Base-by-base conservation (phyloP, 1,140 invertebrate genomes). In the Zaprionus inermis region DNA sequence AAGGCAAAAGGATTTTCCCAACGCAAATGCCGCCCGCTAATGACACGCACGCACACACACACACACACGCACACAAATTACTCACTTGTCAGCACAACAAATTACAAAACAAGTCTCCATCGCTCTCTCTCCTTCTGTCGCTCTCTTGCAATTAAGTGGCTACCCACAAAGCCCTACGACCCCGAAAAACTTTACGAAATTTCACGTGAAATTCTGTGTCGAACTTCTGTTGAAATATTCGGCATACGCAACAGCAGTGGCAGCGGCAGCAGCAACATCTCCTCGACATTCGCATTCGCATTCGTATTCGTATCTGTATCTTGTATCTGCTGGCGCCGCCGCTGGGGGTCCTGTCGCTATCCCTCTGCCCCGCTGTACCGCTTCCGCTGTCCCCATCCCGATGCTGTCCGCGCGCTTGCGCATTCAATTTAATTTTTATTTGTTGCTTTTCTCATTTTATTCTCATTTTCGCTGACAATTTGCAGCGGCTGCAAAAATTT, bases 381-480 rank as follows among this genome's bases (percentile, higher is more conserved):
- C 36, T 18, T 24, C 11, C 10, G 16, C 28, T 24, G 44, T 32
- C 63, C n/a, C 20, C 0, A 30, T 61, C 20, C 11, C 46, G 7
- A 4, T 60, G n/a, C 36, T 58, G 54, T 63, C 70, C 70, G 76
- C 85, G 71, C 84, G 74, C 76, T 76, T 78, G 78, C 84, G 84
- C 84, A 78, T 83, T 88, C 76, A 80, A 86, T 80, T 88, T 88
- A 88, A 89, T 89, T 88, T 89, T 89, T 88, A 88, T 88, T 88
- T 86, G 78, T 79, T 68, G 79, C 38, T 44, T 44, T 38, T 44
- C 75, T 14, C 16, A n/a, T 44, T 44, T 44, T 16, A 44, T 44
- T 44, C 38, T 44, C 38, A 44, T 44, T 44, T 54, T 54, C 22
- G 51, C 81, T 85, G 78, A 74, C 81, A 78, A 84, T 76, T 85